Evolutionary conservation across 2,113 vertebrate genomes (phyloP).

Genomic region (Oryzias melastigma): DNA sequence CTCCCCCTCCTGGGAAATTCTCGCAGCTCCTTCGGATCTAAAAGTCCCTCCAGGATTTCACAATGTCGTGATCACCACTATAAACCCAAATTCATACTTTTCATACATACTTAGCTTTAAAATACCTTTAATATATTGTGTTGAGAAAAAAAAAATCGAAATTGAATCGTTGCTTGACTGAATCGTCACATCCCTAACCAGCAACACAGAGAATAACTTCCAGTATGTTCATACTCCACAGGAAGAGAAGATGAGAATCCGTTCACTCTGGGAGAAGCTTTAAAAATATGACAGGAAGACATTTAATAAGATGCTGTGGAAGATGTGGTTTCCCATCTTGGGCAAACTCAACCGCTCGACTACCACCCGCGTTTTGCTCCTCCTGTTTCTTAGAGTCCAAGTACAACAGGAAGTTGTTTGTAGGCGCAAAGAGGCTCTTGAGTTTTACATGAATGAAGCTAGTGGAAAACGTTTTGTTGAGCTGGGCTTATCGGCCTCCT

Average conservation of each 20-base stretch:
- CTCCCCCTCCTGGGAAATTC: too few relatives aligned
- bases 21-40: too few relatives aligned
- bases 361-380: not conserved
- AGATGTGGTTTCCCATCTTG: not conserved
- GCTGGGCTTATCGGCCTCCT: slow-evolving; percentile 51
- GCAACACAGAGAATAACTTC: too few relatives aligned
- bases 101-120: too few relatives aligned
- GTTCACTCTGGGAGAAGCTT: not conserved
- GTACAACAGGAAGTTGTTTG: slow-evolving; percentile 22
- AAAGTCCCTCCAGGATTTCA: too few relatives aligned
- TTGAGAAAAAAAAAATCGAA: too few relatives aligned
- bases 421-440: slow-evolving; percentile 48
- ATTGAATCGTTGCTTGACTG: too few relatives aligned
- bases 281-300: slow-evolving; percentile 5
- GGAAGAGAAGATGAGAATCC: slow-evolving; percentile 6
- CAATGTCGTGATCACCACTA: too few relatives aligned
- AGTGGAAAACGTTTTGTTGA: slow-evolving; percentile 52
- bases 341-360: not conserved
- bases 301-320: not conserved
- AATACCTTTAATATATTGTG: too few relatives aligned
- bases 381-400: slow-evolving; percentile 11
- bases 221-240: slow-evolving; percentile 19
- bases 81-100: too few relatives aligned
- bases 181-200: not conserved
- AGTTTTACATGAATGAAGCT: slow-evolving; percentile 30